Evolutionary conservation across 2,797 vertebrate genomes (phyloP).

Genomic region (Macropus fuliginosus): DNA sequence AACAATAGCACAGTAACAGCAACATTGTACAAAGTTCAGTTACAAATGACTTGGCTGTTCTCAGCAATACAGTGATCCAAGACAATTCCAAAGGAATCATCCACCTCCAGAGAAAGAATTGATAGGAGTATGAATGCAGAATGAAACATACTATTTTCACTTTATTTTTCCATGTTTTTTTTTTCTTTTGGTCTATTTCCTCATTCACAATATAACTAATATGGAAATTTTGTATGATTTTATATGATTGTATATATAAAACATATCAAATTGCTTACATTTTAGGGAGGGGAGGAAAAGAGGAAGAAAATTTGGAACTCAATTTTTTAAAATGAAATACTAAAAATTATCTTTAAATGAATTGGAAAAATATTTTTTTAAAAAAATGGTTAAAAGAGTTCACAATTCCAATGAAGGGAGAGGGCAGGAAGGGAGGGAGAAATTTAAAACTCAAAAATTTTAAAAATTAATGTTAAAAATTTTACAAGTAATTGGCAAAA

Average conservation of each 20-base stretch:
- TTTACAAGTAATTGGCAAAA: background rate
- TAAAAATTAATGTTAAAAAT: background rate
- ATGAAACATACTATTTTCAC: background rate
- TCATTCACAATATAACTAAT: background rate
- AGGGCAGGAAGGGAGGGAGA: background rate
- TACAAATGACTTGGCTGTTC: background rate
- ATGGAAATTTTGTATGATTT: background rate
- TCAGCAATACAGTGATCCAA: background rate
- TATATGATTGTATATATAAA: background rate
- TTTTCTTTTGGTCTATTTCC: background rate
- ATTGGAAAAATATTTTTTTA: background rate
- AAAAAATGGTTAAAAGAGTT: background rate
- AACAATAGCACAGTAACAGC: background rate
- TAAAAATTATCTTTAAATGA: background rate
- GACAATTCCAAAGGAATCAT: background rate
- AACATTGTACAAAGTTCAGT: background rate
- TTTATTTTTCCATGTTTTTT: background rate
- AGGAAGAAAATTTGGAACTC: background rate
- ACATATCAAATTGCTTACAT: background rate
- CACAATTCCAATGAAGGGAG: background rate
- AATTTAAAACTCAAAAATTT: background rate
- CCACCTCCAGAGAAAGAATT: background rate
- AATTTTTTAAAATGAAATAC: background rate
- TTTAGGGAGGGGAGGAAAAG: background rate
- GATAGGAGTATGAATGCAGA: background rate